These are phyloP conservation scores for Thalassophryne amazonica DNA, from an alignment of 2,797 vertebrate species.

Conservation along the genomic window DNA sequence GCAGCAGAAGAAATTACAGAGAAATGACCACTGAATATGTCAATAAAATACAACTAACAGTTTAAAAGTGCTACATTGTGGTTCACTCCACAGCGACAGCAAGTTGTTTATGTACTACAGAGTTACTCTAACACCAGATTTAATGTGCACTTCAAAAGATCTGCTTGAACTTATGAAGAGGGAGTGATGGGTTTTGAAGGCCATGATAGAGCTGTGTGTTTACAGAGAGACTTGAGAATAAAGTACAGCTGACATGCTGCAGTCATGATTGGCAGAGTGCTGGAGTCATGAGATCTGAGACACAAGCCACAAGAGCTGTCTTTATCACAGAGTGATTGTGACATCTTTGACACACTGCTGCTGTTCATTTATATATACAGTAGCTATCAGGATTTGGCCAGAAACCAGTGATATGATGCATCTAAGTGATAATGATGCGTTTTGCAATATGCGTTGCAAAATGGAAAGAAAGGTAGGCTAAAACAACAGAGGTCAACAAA, in stretches of 20 bases:
- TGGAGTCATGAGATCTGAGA: constrained; percentile 62
- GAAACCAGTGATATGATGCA: not conserved
- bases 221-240: constrained; percentile 29
- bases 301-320: constrained; percentile 33
- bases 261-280: constrained; percentile 59
- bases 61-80: not conserved
- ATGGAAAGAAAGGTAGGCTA: too few relatives aligned
- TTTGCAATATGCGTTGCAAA: not conserved
- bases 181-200: constrained; percentile 18
- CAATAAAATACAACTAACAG: not conserved
- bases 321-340: too few relatives aligned
- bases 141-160: constrained; percentile 4
- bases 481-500: too few relatives aligned
- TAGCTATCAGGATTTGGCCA: too few relatives aligned
- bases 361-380: too few relatives aligned
- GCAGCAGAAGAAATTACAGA: not conserved
- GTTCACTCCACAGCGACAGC: not conserved
- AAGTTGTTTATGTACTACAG: not conserved
- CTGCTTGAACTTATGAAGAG: constrained; percentile 12
- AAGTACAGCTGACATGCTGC: constrained; percentile 54
- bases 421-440: not conserved
- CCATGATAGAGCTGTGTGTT: constrained; percentile 25
- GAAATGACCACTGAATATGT: too few relatives aligned
- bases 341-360: too few relatives aligned
- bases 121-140: not conserved